Conservation (phyloP, 23 tunicate genomes). For the Ciona savignyi region DNA sequence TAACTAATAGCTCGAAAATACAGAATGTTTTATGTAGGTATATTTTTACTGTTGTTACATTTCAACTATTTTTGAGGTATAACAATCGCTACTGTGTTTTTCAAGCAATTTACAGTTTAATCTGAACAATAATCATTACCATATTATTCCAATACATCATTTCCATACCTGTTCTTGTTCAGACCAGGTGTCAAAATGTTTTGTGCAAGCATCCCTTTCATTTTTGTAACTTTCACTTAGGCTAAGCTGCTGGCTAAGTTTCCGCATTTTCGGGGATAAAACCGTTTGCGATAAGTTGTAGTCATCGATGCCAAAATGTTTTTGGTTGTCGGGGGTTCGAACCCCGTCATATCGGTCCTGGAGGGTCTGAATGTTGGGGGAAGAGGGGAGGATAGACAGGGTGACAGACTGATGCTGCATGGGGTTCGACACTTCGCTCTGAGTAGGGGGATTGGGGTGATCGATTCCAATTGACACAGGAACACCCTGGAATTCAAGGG, state of each 20-base stretch:
- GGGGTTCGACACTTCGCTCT: neutral
- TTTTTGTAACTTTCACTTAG: constrained; percentile 53
- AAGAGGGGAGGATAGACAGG: constrained; percentile 21
- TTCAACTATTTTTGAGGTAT: too few species aligned
- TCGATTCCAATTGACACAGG: constrained; percentile 26
- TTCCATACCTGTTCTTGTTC: constrained; percentile 77
- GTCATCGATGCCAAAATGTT: constrained; percentile 8
- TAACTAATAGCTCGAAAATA: too few species aligned
- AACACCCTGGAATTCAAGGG: constrained; percentile 36
- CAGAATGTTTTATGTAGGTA: too few species aligned
- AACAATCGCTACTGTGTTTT: too few species aligned
- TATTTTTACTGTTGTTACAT: too few species aligned
- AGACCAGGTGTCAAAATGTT: constrained; percentile 84
- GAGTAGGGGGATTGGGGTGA: neutral
- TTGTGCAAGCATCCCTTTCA: constrained; percentile 67
- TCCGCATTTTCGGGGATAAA: constrained; percentile 11
- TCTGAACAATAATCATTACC: too few species aligned
- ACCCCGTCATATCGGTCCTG: neutral
- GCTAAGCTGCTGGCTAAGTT: constrained; percentile 7
- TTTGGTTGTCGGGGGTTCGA: neutral
- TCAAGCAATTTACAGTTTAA: too few species aligned
- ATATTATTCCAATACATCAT: too few species aligned
- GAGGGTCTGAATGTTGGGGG: neutral
- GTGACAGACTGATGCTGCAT: constrained; percentile 36
- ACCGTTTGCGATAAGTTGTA: constrained; percentile 24